Conservation (phyloP, 2,113 vertebrate genomes). For the Leptocoma aspasia region DNA sequence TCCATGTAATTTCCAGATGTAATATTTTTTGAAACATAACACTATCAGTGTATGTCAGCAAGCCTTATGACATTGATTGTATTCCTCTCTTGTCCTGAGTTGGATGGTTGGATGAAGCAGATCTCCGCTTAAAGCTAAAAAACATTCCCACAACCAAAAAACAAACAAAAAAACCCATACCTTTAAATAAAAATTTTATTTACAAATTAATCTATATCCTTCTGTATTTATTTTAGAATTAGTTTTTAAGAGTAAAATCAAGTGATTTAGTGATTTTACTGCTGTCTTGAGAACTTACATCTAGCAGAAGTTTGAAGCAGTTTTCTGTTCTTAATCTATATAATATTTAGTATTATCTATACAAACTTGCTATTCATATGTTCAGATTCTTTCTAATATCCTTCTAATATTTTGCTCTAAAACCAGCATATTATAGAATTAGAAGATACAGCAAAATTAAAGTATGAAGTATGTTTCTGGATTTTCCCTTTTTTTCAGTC, state of each 20-base stretch:
- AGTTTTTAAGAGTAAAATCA: neutral
- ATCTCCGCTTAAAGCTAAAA: neutral
- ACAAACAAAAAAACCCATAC: too few relatives aligned
- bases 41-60: neutral
- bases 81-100: accelerated
- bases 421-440: accelerated
- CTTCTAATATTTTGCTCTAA: neutral
- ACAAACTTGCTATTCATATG: neutral
- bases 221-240: neutral
- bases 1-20: neutral
- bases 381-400: neutral
- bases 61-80: neutral
- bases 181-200: neutral
- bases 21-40: neutral
- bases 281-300: neutral
- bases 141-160: neutral
- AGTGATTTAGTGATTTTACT: neutral
- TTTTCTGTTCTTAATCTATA: neutral
- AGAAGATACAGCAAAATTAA: neutral
- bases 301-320: neutral
- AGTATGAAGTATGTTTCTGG: neutral
- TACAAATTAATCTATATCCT: accelerated
- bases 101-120: neutral
- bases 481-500: neutral
- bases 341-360: neutral